Conservation (phyloP, 64 coral and sea anemone species). For the Cladopsammia gracilis region DNA sequence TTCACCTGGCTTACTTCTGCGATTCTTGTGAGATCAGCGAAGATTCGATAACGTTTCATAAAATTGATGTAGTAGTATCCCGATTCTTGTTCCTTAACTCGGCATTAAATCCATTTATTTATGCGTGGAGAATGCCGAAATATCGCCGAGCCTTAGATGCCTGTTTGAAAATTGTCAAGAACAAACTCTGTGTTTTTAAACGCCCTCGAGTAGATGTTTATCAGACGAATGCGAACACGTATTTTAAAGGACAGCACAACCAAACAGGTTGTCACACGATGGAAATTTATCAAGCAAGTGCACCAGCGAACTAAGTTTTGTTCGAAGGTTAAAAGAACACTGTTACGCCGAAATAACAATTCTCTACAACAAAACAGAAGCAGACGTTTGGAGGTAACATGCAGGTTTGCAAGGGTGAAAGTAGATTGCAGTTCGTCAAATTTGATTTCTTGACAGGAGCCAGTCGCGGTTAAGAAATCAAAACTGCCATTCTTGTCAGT, state of each 20-base stretch:
- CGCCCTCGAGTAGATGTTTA: not conserved
- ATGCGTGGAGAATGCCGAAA: slow-evolving; percentile 41
- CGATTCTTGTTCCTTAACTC: slow-evolving; percentile 15
- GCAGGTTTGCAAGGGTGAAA: too few species aligned
- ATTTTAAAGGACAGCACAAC: not conserved
- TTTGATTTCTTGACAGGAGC: too few species aligned
- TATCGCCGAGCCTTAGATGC: not conserved
- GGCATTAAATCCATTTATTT: slow-evolving; percentile 34
- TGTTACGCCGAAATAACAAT: too few species aligned
- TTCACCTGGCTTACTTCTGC: slow-evolving; percentile 4
- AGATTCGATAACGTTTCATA: slow-evolving; percentile 13
- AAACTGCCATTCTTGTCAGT: too few species aligned
- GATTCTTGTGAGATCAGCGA: not conserved
- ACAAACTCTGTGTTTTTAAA: not conserved
- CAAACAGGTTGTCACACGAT: not conserved
- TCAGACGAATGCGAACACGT: not conserved
- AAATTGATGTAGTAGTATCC: slow-evolving; percentile 9
- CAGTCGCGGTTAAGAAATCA: too few species aligned
- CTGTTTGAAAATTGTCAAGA: slow-evolving; percentile 15
- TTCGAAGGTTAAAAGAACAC: too few species aligned
- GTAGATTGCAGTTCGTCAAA: too few species aligned
- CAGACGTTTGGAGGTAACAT: too few species aligned
- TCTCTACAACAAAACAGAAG: too few species aligned
- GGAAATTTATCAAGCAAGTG: not conserved
- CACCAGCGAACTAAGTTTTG: too few species aligned